Conservation (phyloP, 2,113 vertebrate genomes). For the Carassius gibelio region DNA sequence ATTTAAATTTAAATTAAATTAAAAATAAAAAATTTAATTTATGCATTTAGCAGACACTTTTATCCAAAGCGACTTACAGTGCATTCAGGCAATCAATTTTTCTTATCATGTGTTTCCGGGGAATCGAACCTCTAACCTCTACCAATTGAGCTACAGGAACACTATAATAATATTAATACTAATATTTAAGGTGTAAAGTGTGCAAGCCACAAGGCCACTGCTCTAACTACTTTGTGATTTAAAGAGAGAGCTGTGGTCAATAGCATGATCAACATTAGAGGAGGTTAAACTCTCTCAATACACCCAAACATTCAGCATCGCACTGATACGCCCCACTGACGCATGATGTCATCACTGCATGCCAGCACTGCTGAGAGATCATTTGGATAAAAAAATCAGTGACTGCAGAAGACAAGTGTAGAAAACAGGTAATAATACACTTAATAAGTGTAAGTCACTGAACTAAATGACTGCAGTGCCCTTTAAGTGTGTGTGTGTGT, state of each 20-base stretch:
- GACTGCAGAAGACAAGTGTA: neutral
- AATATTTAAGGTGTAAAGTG: neutral
- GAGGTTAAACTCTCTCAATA: neutral
- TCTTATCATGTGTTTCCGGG: too few relatives aligned
- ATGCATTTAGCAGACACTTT: too few relatives aligned
- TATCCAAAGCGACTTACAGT: too few relatives aligned
- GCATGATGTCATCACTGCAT: slow-evolving; percentile 2
- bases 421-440: slow-evolving; percentile 22
- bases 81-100: too few relatives aligned
- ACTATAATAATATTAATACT: too few relatives aligned
- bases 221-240: neutral
- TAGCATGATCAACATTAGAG: neutral
- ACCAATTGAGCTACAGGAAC: too few relatives aligned
- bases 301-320: neutral
- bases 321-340: neutral
- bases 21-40: too few relatives aligned
- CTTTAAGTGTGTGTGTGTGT: slow-evolving; percentile 1
- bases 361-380: neutral
- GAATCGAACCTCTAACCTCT: too few relatives aligned
- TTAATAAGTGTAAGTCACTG: slow-evolving; percentile 9
- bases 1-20: neutral
- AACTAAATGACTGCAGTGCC: neutral
- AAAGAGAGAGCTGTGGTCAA: neutral
- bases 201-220: neutral
- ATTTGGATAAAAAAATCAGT: neutral